phyloP scores from a whole-genome alignment of 2,888 invertebrate genomes.

The Perithous albicinctus region DNA sequence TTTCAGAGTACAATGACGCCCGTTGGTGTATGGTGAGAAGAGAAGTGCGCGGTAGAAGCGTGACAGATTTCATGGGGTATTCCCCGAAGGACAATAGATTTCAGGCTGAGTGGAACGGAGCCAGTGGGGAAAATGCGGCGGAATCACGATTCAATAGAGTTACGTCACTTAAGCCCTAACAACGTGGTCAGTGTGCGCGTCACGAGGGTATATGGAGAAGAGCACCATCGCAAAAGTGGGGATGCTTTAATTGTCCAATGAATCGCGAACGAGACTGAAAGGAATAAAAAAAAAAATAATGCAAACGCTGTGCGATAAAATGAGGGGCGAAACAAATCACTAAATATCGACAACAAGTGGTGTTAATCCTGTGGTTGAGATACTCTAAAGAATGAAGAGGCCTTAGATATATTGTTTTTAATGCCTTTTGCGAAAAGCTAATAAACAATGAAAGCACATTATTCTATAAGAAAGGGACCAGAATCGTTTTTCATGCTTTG shows the following conservation, averaged over 20 bases:
- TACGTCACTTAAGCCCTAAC: slow-evolving; percentile 80
- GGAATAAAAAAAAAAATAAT: slow-evolving; percentile 22
- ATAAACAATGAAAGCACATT: not conserved
- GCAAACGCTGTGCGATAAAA: slow-evolving; percentile 30
- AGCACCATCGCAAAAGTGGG: slow-evolving; percentile 19
- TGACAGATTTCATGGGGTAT: slow-evolving; percentile 79
- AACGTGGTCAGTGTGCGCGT: slow-evolving; percentile 77
- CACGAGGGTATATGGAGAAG: slow-evolving; percentile 29
- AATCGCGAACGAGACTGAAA: slow-evolving; percentile 46
- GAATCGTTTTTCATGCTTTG: not conserved
- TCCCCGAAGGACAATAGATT: slow-evolving; percentile 81
- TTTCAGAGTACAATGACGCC: slow-evolving; percentile 35
- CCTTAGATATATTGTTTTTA: not conserved
- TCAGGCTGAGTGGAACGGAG: slow-evolving; percentile 75
- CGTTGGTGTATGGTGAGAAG: slow-evolving; percentile 21
- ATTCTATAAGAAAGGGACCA: not conserved
- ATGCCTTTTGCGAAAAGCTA: not conserved
- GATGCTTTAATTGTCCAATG: slow-evolving; percentile 57
- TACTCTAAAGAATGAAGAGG: slow-evolving; percentile 5
- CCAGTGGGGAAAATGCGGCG: slow-evolving; percentile 74
- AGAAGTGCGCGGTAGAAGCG: slow-evolving; percentile 71
- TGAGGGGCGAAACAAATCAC: slow-evolving; percentile 37
- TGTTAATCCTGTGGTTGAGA: slow-evolving; percentile 27
- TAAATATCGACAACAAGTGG: slow-evolving; percentile 49
- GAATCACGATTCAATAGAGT: slow-evolving; percentile 81